Evolutionary conservation across 2,113 vertebrate species (phyloP).

Genomic region (Triplophysa siluroides): DNA sequence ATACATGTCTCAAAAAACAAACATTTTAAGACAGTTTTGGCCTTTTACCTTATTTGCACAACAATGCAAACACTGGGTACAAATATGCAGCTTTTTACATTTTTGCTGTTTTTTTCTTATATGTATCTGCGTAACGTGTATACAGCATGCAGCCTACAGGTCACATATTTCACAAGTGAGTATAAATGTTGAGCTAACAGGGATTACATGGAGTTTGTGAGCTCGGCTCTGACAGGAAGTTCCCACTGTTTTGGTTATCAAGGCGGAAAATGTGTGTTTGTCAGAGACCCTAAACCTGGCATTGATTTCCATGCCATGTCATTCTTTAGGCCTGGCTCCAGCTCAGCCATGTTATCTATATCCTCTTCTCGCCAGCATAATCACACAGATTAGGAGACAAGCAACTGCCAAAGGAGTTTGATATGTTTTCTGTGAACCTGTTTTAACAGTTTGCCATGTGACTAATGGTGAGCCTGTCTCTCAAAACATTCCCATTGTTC

Average conservation of each 20-base stretch:
- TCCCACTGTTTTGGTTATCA: slow-evolving; percentile 75
- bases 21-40: too few relatives aligned
- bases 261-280: slow-evolving; percentile 76
- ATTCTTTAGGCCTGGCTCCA: slow-evolving; percentile 30
- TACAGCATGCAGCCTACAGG: slow-evolving; percentile 12
- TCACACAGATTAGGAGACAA: slow-evolving; percentile 32
- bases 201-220: slow-evolving; percentile 59
- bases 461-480: slow-evolving; percentile 10
- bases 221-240: slow-evolving; percentile 68
- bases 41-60: too few relatives aligned
- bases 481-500: slow-evolving; percentile 22
- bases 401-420: slow-evolving; percentile 8
- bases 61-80: too few relatives aligned
- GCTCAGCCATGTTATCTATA: slow-evolving; percentile 27
- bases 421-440: slow-evolving; percentile 28
- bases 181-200: slow-evolving; percentile 45
- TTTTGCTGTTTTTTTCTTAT: background rate
- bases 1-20: too few relatives aligned
- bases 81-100: too few relatives aligned
- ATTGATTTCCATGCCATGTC: slow-evolving; percentile 43
- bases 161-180: slow-evolving; percentile 5
- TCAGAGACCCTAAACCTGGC: slow-evolving; percentile 63
- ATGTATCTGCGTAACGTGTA: background rate
- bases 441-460: slow-evolving; percentile 23
- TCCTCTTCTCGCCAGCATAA: slow-evolving; percentile 23